Evolutionary conservation across 2,888 invertebrate genomes (phyloP), one percentile per base, ranked within the genome.

Genomic region (Pomacea canaliculata): DNA sequence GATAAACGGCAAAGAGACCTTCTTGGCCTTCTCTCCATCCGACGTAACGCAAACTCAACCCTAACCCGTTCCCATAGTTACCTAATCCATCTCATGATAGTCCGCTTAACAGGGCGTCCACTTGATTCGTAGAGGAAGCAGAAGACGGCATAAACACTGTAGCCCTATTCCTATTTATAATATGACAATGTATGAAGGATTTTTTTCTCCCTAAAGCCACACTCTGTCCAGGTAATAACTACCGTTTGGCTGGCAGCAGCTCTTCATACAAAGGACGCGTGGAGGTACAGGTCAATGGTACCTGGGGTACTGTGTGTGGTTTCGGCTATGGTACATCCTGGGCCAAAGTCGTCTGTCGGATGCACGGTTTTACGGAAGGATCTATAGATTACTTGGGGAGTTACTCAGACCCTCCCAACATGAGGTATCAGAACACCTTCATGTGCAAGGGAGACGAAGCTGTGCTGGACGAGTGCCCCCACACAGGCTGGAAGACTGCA

Each of bases 251-350:
- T 16, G 85, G 84, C 48, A 79, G 79, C 7, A 72, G 66, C 8
- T 80, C 79, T 7, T 56, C 70, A 8, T 80, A 83, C 66, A 81
- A 82, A 69, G 88, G 88, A 8, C 83, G 87, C 16, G 90, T 95
- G 13, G 94, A 95, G 91, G 93, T 95, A 10, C 93, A 93, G 89
- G 93, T 94, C 93, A 89, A 91, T 79, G 94, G 93, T 0, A 92
- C 92, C 77, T 94, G 94, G 93, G 95, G 95, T 0, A 93, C 93
- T 78, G 92, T 95, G 10, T 95, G 95, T 88, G 95, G 37, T 5
- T 37, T 1, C 37, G 37, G 37, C 37, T 93, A 93, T 83, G 95
- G 95, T 86, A 94, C 93, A 19, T 89, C 94, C 78, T 92, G 91
- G 37, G 94, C 94, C 0, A 92, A 93, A 83, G 94, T 95, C 0